phyloP scores from a whole-genome alignment of 2,888 invertebrate species.

The Lottia gigantea region DNA sequence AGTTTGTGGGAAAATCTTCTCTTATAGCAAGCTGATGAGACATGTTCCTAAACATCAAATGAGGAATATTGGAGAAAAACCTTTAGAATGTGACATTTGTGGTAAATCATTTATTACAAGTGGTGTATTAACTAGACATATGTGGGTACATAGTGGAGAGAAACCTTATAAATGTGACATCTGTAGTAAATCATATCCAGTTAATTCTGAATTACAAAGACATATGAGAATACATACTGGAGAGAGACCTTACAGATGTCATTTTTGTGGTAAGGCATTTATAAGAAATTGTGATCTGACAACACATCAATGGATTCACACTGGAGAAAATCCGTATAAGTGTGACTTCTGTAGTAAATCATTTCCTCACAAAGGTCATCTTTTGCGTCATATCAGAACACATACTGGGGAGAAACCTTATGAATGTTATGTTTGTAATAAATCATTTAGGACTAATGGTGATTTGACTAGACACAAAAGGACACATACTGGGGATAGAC shows the following conservation, averaged over 20 bases:
- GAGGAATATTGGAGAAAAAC: background rate
- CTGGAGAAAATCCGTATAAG: background rate
- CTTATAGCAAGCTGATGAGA: no score
- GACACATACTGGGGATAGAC: no score
- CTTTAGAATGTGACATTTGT: background rate
- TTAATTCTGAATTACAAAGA: background rate
- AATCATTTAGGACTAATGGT: background rate
- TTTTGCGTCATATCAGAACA: background rate
- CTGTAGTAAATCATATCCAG: background rate
- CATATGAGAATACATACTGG: background rate
- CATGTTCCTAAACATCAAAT: background rate
- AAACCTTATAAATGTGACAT: background rate
- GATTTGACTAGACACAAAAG: background rate
- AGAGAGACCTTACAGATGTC: background rate
- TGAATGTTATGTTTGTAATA: background rate
- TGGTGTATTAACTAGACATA: background rate
- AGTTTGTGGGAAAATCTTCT: no score
- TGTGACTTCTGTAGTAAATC: background rate
- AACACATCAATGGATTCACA: background rate
- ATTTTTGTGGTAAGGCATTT: background rate
- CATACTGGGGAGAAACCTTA: background rate
- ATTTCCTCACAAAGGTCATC: background rate
- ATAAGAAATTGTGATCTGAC: background rate
- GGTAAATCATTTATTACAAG: constrained; percentile 1
- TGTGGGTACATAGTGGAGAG: background rate